These are phyloP conservation scores for Psammodynastes pulverulentus DNA, from an alignment of 2,113 vertebrate genomes.

Conservation along the genomic window DNA sequence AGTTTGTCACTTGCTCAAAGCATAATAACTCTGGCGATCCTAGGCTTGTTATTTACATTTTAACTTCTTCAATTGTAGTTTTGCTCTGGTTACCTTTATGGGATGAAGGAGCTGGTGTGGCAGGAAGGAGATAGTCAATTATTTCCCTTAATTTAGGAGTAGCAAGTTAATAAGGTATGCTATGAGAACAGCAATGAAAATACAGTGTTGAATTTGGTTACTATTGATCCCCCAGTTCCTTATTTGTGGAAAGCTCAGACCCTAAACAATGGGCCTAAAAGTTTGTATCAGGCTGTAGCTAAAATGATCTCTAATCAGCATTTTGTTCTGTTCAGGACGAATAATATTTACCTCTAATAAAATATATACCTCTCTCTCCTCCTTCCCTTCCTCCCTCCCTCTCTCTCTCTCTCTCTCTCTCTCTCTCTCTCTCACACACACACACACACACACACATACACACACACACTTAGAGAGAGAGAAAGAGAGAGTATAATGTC, in stretches of 20 bases:
- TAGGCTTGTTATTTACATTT: background rate
- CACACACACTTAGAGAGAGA: too few relatives aligned
- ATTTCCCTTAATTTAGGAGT: background rate
- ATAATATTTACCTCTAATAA: background rate
- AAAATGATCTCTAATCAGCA: background rate
- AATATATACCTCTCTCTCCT: background rate
- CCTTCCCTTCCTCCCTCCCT: too few relatives aligned
- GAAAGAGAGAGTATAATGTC: background rate
- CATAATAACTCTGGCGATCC: background rate
- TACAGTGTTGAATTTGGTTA: background rate
- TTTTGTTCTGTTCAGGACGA: background rate
- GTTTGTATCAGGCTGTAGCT: background rate
- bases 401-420: too few relatives aligned
- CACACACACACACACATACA: too few relatives aligned
- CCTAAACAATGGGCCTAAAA: background rate
- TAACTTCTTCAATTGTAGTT: background rate
- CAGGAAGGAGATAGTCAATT: too few relatives aligned
- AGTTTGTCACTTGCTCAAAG: background rate
- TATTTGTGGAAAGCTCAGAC: background rate
- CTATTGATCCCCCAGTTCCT: background rate
- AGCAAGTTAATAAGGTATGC: background rate
- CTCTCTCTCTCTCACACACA: too few relatives aligned
- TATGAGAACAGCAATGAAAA: background rate
- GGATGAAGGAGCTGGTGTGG: background rate
- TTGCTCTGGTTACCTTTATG: background rate